phyloP scores from a whole-genome alignment of 2,888 invertebrate genomes.

The Caenorhabditis sp. region DNA sequence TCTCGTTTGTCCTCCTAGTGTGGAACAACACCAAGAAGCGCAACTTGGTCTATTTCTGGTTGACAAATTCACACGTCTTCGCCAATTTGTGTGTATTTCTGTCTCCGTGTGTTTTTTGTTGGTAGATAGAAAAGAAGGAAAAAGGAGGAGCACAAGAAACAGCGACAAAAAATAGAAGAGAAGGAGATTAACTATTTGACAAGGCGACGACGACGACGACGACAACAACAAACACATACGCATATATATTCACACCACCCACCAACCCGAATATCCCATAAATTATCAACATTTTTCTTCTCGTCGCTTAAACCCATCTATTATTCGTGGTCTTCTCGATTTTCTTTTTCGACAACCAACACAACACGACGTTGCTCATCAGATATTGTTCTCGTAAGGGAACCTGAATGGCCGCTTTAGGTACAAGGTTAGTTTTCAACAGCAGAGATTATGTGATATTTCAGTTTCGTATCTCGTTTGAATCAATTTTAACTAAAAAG shows the following conservation, averaged over 20 bases:
- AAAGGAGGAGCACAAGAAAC: slow-evolving; percentile 19
- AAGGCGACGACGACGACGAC: not conserved
- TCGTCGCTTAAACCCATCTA: not conserved
- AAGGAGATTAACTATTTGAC: slow-evolving; percentile 1
- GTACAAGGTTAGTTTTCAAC: slow-evolving; percentile 30
- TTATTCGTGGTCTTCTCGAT: not conserved
- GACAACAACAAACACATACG: not conserved
- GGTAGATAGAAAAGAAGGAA: not conserved
- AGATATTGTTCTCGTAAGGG: slow-evolving; percentile 24
- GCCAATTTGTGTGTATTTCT: not conserved
- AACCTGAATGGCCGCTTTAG: slow-evolving; percentile 47
- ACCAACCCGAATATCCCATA: not conserved
- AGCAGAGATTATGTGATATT: not conserved
- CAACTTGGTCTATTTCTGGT: not conserved
- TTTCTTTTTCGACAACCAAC: not conserved
- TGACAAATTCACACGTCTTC: not conserved
- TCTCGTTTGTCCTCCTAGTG: not conserved
- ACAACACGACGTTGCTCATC: not conserved
- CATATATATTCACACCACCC: not conserved
- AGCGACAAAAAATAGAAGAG: slow-evolving; percentile 13
- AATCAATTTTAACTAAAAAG: too few species aligned
- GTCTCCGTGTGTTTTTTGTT: not conserved
- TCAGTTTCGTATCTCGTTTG: too few species aligned
- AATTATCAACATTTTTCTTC: not conserved
- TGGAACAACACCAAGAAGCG: not conserved